Base-by-base conservation (phyloP, 2,888 invertebrate species). In the Agrotis clavis region DNA sequence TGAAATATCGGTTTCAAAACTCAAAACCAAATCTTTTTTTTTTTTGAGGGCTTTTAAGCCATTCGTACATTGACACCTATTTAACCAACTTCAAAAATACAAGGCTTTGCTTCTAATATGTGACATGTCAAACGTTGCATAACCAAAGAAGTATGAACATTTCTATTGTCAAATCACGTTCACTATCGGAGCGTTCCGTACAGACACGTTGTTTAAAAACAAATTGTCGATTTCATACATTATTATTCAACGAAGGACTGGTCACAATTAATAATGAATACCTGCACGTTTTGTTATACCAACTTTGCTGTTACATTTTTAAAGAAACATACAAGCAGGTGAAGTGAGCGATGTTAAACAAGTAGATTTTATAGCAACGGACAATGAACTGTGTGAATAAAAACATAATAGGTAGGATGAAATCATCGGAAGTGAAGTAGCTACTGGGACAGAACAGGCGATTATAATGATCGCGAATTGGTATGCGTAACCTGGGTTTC, bases 161-260 rank as follows among this genome's bases (percentile, higher is more conserved):
- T 51, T 64, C 66, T 68, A 84, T 76, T 82, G 71, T 81, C 51
- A 74, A 71, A 72, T 76, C 80, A 69, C 69, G 76, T 66, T 65
- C 78, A 61, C 74, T 19, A 69, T 71, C 56, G 53, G 14, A 35
- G 30, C 61, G 13, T 72, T 68, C 68, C 30, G 70, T 69, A 73
- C 72, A 70, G 41, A 41, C 73, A 63, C 63, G 54, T 72, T 75
- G 56, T 73, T 72, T 72, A 74, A 75, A 77, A 84, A 86, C 79
- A 83, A 72, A 77, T 71, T 59, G 21, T 60, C 72, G 74, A 76
- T 82, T 84, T 81, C 65, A 67, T 73, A 70, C 63, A 81, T 79
- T 79, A 70, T 78, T 84, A 86, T 84, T 86, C 84, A 77, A 82
- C 76, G 75, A 77, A 45, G 69, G 60, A 71, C 68, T 59, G 67